Base-by-base conservation (phyloP, 1,140 invertebrate genomes). In the Diprion similis region DNA sequence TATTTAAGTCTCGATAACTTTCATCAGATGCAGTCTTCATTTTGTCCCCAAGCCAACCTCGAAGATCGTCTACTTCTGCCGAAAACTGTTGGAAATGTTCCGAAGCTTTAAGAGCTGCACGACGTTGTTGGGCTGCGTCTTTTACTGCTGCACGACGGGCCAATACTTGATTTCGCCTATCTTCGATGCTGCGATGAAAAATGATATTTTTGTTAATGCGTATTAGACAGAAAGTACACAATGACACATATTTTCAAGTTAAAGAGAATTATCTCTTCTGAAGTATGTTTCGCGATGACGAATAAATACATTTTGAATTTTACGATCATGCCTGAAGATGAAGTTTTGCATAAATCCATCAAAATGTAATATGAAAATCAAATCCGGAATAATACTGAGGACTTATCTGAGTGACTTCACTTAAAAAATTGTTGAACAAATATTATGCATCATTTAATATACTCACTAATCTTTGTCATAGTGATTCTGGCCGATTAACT, bases 1-100 rank as follows among this genome's bases (percentile, higher is more conserved):
- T 98, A 59, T 92, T 94, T 17, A 98, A 88, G 82, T 99, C 97
- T 45, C 96, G 91, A 83, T 98, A 98, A 71, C 94, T 97, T 82
- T 99, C 96, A 81, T 99, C 98, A 8, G 93, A 93, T 0, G 97
- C 96, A 6, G 95, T 95, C 84, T 94, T 94, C 75, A 94, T 92
- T 88, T 99, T 99, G 80, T 99, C 97, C 47, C 92, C 90, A 72
- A 99, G 93, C 97, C 98, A 99, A 15, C 91, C 91, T 65, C 92
- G 90, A 3, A 98, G 87, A 81, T 99, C 97, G 76, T 97, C 94
- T 0, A 95, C 95, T 82, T 97, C 95, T 0, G 96, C 95, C 64
- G 94, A 91, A 82, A 98, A 98, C 88, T 97, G 91, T 81, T 96
- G 94, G 82, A 92, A 97, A 75, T 93, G 91, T 76, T 93, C 92